Evolutionary conservation across 1,140 invertebrate species (phyloP), one percentile per base, ranked within the genome.

Genomic region (Papilio aristodemus): DNA sequence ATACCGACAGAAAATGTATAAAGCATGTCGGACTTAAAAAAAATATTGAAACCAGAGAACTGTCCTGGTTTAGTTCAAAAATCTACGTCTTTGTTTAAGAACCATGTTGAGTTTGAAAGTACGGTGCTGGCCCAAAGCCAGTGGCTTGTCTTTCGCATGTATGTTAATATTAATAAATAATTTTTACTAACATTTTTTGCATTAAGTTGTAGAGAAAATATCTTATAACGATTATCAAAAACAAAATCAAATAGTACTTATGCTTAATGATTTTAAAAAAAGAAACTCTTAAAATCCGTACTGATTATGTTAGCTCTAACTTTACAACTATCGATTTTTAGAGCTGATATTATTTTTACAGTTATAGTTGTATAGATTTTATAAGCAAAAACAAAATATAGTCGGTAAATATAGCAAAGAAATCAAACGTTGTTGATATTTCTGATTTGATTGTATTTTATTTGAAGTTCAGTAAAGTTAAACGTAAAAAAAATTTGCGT

Each of bases 1-100:
- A 32, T n/a, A n/a, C n/a, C 27, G 27, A 32, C 27, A 32, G 27
- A 32, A 32, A 32, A 3, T 32, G 19, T 22, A 13, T 10, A 5
- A 0, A 54, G 17, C 3, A 54, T 54, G 17, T 25, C 46, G 9
- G 46, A 54, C 11, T 54, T 19, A 8, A 54, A 54, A 19, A 54
- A 25, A 54, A 22, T 54, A 19, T 54, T 54, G 19, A 54, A 54
- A 54, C 19, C 46, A 25, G 46, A 54, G 19, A 32, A 32, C 46
- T 54, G 46, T 9, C 46, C 46, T 54, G 46, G 46, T 54, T 54
- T 54, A 54, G 17, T 54, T 46, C 10, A 54, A 54, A 32, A 54
- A 54, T 54, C 46, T 19, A 9, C 17, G 46, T 10, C 46, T 54
- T 54, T 54, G 46, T 54, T 54, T 25, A 22, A 54, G 46, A 54